These are phyloP conservation scores for Campodea augens DNA, from an alignment of 1,140 invertebrate species.

Conservation along the genomic window DNA sequence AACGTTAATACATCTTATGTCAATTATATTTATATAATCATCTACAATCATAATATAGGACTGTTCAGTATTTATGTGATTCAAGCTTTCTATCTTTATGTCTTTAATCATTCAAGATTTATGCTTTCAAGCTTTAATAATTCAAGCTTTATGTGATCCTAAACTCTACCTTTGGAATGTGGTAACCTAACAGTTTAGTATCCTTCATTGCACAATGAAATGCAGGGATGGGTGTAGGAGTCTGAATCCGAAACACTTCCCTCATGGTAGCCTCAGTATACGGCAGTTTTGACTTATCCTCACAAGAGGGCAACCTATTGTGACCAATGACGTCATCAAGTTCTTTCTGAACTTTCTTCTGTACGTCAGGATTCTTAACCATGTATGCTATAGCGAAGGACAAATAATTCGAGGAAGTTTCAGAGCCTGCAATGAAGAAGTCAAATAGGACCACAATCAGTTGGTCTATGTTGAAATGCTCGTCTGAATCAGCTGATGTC, in stretches of 20 bases:
- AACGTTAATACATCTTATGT: too few relatives aligned
- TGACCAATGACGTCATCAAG: conserved; percentile 52
- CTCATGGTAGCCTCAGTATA: conserved; percentile 56
- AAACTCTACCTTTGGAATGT: conserved; percentile 62
- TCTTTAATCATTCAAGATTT: too few relatives aligned
- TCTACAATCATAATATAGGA: too few relatives aligned
- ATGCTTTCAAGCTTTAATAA: too few relatives aligned
- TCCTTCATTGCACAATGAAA: conserved; percentile 53
- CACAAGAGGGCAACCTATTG: conserved; percentile 40
- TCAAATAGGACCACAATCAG: conserved; percentile 55
- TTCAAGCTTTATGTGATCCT: too few relatives aligned
- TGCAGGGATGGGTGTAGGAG: conserved; percentile 52
- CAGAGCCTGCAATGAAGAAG: conserved; percentile 62
- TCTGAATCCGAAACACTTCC: conserved; percentile 55
- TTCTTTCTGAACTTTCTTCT: conserved; percentile 56
- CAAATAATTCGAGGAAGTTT: conserved; percentile 57
- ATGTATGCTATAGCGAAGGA: conserved; percentile 58
- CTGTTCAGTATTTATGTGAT: too few relatives aligned
- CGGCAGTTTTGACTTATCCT: conserved; percentile 53
- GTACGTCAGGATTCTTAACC: conserved; percentile 52
- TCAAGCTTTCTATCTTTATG: too few relatives aligned
- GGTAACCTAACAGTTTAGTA: conserved; percentile 45
- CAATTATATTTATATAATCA: too few relatives aligned
- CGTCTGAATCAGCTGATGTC: too few relatives aligned
- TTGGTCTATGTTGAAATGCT: too few relatives aligned